Conservation (phyloP, 2,113 vertebrate species). For the Epinephelus moara region DNA sequence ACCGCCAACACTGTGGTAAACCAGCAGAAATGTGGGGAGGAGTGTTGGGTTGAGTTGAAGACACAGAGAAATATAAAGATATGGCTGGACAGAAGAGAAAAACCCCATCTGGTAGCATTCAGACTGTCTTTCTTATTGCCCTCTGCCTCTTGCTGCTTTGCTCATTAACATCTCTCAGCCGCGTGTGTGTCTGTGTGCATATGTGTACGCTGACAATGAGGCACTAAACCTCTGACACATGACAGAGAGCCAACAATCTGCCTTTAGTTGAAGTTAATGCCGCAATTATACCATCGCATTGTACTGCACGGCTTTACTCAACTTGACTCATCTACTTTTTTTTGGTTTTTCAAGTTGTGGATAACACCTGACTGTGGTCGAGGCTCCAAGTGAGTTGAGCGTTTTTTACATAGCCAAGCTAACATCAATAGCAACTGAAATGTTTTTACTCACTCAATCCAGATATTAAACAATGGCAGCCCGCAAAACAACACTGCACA, state of each 20-base stretch:
- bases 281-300: no score
- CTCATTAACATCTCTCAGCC: slow-evolving; percentile 64
- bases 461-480: no score
- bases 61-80: slow-evolving; percentile 66
- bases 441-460: no score
- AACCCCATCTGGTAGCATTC: slow-evolving; percentile 78
- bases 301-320: no score
- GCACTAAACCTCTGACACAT: slow-evolving; percentile 37
- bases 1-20: slow-evolving; percentile 66
- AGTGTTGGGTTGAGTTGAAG: slow-evolving; percentile 40
- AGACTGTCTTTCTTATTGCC: slow-evolving; percentile 54
- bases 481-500: no score
- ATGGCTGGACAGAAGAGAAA: slow-evolving; percentile 56
- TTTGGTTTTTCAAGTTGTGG: no score
- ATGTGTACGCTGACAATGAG: slow-evolving; percentile 41
- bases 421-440: no score
- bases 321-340: no score
- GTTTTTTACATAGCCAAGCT: no score
- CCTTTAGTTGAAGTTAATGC: slow-evolving; percentile 3
- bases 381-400: no score
- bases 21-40: slow-evolving; percentile 65
- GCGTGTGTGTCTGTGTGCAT: slow-evolving; percentile 22
- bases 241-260: slow-evolving; percentile 28
- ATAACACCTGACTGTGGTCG: no score
- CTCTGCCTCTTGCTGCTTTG: slow-evolving; percentile 62